These are phyloP conservation scores for Edolisoma coerulescens DNA, from an alignment of 2,113 vertebrate genomes.

Conservation along the genomic window DNA sequence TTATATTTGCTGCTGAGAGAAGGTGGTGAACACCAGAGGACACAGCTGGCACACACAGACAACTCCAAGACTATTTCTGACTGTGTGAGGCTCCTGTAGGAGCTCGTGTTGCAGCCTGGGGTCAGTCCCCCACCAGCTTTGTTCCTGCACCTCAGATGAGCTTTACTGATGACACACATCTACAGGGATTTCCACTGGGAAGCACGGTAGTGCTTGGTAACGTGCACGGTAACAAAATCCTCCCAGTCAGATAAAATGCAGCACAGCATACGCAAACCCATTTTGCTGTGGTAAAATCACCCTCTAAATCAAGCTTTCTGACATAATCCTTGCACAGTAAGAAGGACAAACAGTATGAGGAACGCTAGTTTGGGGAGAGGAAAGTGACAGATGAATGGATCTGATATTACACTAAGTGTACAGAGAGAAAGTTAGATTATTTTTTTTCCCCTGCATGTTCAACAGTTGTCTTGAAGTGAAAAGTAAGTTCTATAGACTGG, in stretches of 20 bases:
- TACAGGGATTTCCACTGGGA: background rate
- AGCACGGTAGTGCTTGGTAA: background rate
- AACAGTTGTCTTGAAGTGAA: background rate
- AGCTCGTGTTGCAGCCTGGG: fast-evolving
- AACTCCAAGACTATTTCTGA: fast-evolving
- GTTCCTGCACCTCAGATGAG: fast-evolving
- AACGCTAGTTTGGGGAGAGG: background rate
- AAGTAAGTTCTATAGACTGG: background rate
- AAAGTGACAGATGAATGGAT: background rate
- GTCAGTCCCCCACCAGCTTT: background rate
- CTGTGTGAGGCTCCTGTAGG: background rate
- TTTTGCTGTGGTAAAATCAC: background rate
- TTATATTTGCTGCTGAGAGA: background rate
- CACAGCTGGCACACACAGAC: background rate
- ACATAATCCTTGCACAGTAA: background rate
- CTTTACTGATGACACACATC: background rate
- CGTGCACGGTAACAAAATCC: fast-evolving
- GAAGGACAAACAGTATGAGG: background rate
- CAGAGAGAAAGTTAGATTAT: background rate
- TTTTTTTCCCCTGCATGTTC: background rate
- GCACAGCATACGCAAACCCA: background rate
- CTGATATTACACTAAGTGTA: background rate
- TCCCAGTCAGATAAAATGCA: background rate
- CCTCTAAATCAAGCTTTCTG: background rate
- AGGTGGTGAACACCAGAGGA: background rate